Evolutionary conservation across 2,888 invertebrate genomes (phyloP).

Genomic region (Melinaea marsaeus): DNA sequence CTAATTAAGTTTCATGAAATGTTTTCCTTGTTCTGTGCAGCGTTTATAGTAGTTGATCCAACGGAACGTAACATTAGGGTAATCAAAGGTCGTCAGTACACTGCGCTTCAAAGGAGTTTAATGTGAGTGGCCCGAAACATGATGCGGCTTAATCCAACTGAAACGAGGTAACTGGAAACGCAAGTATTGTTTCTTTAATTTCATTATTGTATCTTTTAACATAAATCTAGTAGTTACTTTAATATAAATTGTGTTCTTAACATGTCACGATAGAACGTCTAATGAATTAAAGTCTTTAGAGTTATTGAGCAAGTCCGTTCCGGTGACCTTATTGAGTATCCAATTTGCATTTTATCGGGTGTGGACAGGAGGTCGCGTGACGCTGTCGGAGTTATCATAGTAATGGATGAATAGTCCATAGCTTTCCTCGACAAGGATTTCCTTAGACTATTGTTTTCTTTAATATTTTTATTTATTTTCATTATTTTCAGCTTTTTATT

Average conservation of each 20-base stretch:
- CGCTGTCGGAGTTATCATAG: slow-evolving; percentile 70
- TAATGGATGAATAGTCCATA: slow-evolving; percentile 68
- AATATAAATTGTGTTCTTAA: no score
- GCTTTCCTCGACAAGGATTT: slow-evolving; percentile 39
- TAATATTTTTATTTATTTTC: slow-evolving; percentile 13
- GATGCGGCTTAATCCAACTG: slow-evolving; percentile 4
- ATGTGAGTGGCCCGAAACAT: slow-evolving; percentile 25
- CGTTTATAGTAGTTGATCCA: slow-evolving; percentile 51
- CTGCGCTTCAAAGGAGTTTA: slow-evolving; percentile 43
- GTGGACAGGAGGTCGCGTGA: slow-evolving; percentile 74
- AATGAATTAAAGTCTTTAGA: slow-evolving; percentile 20
- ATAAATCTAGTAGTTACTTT: no score
- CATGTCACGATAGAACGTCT: not conserved
- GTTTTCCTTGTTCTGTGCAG: slow-evolving; percentile 60
- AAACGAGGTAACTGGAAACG: not conserved
- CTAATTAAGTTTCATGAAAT: slow-evolving; percentile 56
- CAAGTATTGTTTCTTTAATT: not conserved
- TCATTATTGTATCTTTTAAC: not conserved
- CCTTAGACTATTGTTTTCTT: slow-evolving; percentile 22
- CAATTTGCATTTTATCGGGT: slow-evolving; percentile 74
- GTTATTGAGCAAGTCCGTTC: slow-evolving; percentile 66
- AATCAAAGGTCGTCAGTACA: slow-evolving; percentile 62
- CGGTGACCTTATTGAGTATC: slow-evolving; percentile 66
- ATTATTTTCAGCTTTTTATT: not conserved
- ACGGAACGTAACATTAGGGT: slow-evolving; percentile 58